phyloP scores from a whole-genome alignment of 1,140 invertebrate species.

The Bathynomus jamesi region DNA sequence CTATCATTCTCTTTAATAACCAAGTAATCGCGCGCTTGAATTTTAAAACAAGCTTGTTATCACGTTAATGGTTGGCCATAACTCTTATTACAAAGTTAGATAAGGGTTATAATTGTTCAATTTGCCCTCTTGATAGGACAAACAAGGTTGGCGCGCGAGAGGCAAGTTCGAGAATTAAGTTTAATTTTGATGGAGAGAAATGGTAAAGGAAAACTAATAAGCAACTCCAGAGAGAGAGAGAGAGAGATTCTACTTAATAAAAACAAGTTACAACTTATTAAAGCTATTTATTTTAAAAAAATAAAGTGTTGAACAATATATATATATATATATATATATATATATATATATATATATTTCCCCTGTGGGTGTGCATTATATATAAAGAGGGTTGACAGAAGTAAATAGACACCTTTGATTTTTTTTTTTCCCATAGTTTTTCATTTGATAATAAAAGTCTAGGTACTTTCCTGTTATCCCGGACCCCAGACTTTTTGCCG shows the following conservation, averaged over 20 bases:
- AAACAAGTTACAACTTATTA: too few species aligned
- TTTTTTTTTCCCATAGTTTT: too few species aligned
- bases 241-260: not conserved
- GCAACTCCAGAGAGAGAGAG: not conserved
- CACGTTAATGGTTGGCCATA: not conserved
- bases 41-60: not conserved
- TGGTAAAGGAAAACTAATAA: not conserved
- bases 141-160: not conserved
- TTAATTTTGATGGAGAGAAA: not conserved
- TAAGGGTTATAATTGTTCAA: not conserved
- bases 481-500: too few species aligned
- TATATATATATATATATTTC: too few species aligned
- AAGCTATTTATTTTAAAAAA: too few species aligned
- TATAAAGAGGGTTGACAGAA: too few species aligned
- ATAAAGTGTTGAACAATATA: not conserved
- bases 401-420: too few species aligned
- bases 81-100: not conserved
- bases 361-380: too few species aligned
- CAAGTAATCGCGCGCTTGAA: not conserved
- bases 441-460: too few species aligned
- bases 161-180: not conserved
- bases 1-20: too few species aligned
- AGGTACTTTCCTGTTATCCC: too few species aligned
- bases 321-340: conserved; percentile 3
- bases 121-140: not conserved